Conservation (phyloP, 2,888 invertebrate species). For the Ichneumon xanthorius region DNA sequence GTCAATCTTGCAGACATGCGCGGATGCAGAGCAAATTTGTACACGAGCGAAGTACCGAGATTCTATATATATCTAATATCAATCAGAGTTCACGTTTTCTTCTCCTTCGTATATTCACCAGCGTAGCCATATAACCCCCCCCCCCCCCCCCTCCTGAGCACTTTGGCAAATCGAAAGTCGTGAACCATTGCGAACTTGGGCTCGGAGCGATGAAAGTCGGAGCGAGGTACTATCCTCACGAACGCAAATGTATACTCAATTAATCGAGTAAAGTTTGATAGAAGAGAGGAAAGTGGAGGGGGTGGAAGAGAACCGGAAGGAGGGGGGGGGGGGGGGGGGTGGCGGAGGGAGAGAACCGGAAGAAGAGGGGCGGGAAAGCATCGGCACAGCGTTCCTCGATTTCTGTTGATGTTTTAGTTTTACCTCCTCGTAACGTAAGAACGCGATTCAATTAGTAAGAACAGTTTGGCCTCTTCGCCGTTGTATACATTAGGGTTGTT, state of each 20-base stretch:
- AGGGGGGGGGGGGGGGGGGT: too few relatives aligned
- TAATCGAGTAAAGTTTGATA: conserved; percentile 40
- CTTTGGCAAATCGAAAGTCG: conserved; percentile 37
- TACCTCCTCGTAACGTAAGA: conserved; percentile 2
- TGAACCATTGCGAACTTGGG: conserved; percentile 11
- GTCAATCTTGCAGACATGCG: not conserved
- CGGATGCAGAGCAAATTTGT: conserved; percentile 1
- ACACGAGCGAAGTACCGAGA: not conserved
- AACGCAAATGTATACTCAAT: conserved; percentile 44
- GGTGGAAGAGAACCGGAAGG: too few relatives aligned
- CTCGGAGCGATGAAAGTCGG: conserved; percentile 29
- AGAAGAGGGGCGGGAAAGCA: not conserved
- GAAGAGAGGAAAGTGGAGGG: not conserved
- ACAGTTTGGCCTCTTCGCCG: not conserved
- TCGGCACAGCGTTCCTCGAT: conserved; percentile 5
- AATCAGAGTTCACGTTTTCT: conserved; percentile 18
- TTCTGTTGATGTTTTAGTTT: conserved; percentile 6
- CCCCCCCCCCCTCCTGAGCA: not conserved
- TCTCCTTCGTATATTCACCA: not conserved
- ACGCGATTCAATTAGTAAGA: conserved; percentile 2
- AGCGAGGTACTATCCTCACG: conserved; percentile 26
- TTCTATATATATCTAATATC: not conserved
- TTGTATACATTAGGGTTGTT: too few relatives aligned
- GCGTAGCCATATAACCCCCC: not conserved
- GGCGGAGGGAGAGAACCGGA: too few relatives aligned